Base-by-base conservation (phyloP, 2,797 vertebrate genomes). In the Podarcis siculus region DNA sequence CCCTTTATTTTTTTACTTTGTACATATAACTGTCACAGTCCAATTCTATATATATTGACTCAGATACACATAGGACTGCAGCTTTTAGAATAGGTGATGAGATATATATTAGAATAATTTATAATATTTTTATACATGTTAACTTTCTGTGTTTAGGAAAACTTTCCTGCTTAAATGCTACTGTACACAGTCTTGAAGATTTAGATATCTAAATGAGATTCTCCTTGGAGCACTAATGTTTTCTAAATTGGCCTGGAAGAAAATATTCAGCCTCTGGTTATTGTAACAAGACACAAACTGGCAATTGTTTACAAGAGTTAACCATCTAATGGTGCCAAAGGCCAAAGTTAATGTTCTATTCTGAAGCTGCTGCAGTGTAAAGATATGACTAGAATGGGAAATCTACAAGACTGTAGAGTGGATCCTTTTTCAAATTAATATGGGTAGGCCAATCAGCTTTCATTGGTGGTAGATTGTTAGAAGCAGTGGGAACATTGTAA, bases 1-100 rank as follows among this genome's bases (percentile, higher is more conserved):
- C 17, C 8, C 21, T 92, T 67, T 45, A 76, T 55, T 80, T 91
- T 87, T 94, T 91, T 88, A 0, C 1, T 95, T 95, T 94, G 89
- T 91, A 93, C 95, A 93, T 89, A 82, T 87, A 93, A 93, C 91
- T 94, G 75, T 91, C 19, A 25, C 19, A 55, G 39, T 39, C 10
- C 23, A 17, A 30, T 67, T 13, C 8, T 69, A 27, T 25, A 64
- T 67, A 45, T 66, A 77, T 66, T 77, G 58, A 77, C 64, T 78
- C 61, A 79, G 23, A 19, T 35, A 19, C 49, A 21, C 42, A 69
- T 82, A 67, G 66, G 3, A 7, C 37, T 82, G 37, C 80, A 42
- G 61, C 37, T 66, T 66, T 66, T 90, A 5, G 64, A 64, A 30
- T 69, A 72, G 55, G 12, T 37, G n/a, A 45, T 55, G n/a, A 3